Base-by-base conservation (phyloP, 2,888 invertebrate species). In the Drosophila vallismaia region DNA sequence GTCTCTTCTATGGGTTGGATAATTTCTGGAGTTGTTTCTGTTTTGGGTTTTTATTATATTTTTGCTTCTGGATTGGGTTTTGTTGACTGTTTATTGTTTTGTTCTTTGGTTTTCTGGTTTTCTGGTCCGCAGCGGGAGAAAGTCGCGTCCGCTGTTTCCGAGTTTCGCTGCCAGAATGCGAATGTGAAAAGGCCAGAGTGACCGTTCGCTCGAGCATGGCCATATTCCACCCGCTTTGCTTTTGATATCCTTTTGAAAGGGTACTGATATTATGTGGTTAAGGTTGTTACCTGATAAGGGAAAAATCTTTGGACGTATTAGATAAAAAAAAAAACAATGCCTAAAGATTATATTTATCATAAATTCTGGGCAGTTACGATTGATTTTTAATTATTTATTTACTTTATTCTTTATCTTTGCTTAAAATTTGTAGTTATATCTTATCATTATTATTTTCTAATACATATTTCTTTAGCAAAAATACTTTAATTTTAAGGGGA, bases 101-200 rank as follows among this genome's bases (percentile, higher is more conserved):
- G 51, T 51, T 33, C 44, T 60, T 56, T 44, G 42, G 54, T 66
- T 56, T 24, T 29, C 44, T 55, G 58, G 36, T 29, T 44, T 54
- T 42, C 42, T 59, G 63, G 50, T 73, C 57, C 57, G 60, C 58
- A 46, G 58, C 53, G 45, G 19, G 44, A 12, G 24, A 40, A 60
- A 60, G 31, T 69, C 52, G 84, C 84, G 69, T 72, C 80, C 81
- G 89, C 79, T 76, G 80, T 75, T 77, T 77, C 79, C 85, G 86
- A 88, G 74, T 77, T 85, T 86, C 79, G 76, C 71, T 86, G 87
- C 71, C 76, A 79, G 85, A 89, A 89, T 89, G 83, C 36, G 36
- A 36, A 52, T 52, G 40, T 28, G 42, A 52, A 28, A 52, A 38
- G 42, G 42, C 52, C 52, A 52, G 52, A 52, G 40, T 53, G 42